Evolutionary conservation across 2,113 vertebrate genomes (phyloP).

Genomic region (Montifringilla adamsi): DNA sequence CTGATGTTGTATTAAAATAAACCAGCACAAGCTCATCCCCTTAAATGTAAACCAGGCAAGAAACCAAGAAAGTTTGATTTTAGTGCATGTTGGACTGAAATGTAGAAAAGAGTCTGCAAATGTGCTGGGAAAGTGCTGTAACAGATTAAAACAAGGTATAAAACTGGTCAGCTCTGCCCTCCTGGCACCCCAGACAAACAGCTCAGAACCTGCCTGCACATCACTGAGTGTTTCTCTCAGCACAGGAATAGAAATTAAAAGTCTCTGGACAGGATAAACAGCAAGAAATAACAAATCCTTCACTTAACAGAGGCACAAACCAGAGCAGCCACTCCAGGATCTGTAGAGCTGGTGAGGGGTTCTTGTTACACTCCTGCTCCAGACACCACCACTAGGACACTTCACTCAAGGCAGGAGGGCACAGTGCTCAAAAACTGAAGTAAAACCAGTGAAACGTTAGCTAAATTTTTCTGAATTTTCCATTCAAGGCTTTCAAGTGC

Average conservation of each 20-base stretch:
- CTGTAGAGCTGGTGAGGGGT: neutral
- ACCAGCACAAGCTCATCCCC: neutral
- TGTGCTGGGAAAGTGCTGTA: neutral
- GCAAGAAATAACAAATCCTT: neutral
- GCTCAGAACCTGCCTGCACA: neutral
- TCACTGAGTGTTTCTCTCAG: neutral
- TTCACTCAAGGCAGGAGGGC: neutral
- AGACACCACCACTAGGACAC: neutral
- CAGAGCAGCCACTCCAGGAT: neutral
- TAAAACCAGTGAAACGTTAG: neutral
- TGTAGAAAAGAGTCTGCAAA: neutral
- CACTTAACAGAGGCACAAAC: neutral
- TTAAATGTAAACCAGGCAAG: neutral
- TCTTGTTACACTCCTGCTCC: neutral
- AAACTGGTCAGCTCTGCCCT: neutral
- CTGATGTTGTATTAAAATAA: neutral
- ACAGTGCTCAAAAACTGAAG: neutral
- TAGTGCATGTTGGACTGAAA: neutral
- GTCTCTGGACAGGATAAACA: neutral
- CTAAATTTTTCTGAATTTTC: neutral
- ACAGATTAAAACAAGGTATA: neutral
- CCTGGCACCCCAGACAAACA: neutral
- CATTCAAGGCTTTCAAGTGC: neutral
- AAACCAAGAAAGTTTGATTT: neutral
- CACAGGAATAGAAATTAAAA: neutral